Evolutionary conservation across 2,888 invertebrate genomes (phyloP).

Genomic region (Oscheius sp.): DNA sequence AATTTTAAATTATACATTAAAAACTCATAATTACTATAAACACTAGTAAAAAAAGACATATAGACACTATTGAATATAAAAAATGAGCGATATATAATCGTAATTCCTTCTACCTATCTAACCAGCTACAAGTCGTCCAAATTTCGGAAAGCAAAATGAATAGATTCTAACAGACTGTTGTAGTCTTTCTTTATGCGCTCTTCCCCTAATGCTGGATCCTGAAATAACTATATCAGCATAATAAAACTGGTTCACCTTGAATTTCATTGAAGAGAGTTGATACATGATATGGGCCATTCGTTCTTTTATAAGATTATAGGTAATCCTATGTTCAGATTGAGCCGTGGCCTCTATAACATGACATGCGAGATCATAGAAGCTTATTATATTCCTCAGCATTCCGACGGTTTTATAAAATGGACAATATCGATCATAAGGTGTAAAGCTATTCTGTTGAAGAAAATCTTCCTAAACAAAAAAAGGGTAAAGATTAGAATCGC

Average conservation of each 20-base stretch:
- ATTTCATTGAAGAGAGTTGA: slow-evolving; percentile 98
- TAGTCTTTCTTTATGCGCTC: slow-evolving; percentile 95
- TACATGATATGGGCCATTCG: slow-evolving; percentile 95
- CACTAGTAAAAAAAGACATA: too few relatives aligned
- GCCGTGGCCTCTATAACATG: slow-evolving; percentile 98
- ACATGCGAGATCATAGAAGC: slow-evolving; percentile 96
- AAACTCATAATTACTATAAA: too few relatives aligned
- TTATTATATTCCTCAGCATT: slow-evolving; percentile 97
- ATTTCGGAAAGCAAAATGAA: slow-evolving; percentile 82
- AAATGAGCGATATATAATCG: not conserved
- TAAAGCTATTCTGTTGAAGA: slow-evolving; percentile 95
- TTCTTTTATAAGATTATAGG: slow-evolving; percentile 87
- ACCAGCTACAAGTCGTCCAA: slow-evolving; percentile 86
- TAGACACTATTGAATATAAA: not conserved
- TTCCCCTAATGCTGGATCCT: slow-evolving; percentile 98
- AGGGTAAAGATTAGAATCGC: too few relatives aligned
- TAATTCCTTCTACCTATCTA: not conserved
- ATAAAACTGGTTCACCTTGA: slow-evolving; percentile 82
- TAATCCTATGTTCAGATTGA: slow-evolving; percentile 94
- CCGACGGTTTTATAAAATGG: slow-evolving; percentile 99
- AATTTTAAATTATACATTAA: too few relatives aligned
- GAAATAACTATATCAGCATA: slow-evolving; percentile 54
- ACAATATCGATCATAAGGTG: slow-evolving; percentile 83
- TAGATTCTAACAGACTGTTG: slow-evolving; percentile 94
- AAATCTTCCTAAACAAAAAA: slow-evolving; percentile 87